These are phyloP conservation scores for Cremastinae sp. DNA, from an alignment of 2,888 invertebrate genomes.

Conservation along the genomic window DNA sequence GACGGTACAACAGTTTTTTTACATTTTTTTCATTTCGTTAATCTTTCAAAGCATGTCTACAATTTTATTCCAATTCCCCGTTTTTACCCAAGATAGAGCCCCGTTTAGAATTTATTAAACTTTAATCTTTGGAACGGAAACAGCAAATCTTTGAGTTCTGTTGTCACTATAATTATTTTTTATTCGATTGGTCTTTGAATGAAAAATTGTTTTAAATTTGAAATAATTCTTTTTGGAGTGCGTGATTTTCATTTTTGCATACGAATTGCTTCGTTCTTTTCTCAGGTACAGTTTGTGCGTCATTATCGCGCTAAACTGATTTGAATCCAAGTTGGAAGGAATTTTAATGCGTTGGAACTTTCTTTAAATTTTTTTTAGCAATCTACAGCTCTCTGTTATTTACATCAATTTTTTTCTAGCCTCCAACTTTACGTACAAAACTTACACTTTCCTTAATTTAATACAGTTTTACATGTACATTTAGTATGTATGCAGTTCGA, in stretches of 20 bases:
- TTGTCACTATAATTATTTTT: not conserved
- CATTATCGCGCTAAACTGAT: slow-evolving; percentile 37
- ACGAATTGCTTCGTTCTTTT: too few species aligned
- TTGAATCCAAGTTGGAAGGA: slow-evolving; percentile 21
- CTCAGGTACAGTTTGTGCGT: slow-evolving; percentile 56
- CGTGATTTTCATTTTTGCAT: too few species aligned
- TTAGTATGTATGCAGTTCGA: slow-evolving; percentile 34
- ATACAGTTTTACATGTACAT: slow-evolving; percentile 10
- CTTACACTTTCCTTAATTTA: slow-evolving; percentile 18
- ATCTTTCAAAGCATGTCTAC: too few species aligned
- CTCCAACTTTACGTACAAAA: slow-evolving; percentile 51
- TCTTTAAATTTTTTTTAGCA: slow-evolving; percentile 26
- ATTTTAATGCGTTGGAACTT: not conserved
- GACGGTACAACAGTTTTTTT: slow-evolving; percentile 43
- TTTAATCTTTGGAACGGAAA: slow-evolving; percentile 23
- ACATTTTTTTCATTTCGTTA: slow-evolving; percentile 1
- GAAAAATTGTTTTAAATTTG: slow-evolving; percentile 37
- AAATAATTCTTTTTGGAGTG: too few species aligned
- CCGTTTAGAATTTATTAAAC: not conserved
- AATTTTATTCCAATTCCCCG: too few species aligned
- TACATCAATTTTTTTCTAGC: slow-evolving; percentile 40
- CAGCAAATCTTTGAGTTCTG: slow-evolving; percentile 28
- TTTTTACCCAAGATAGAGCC: too few species aligned
- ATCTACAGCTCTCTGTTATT: slow-evolving; percentile 30
- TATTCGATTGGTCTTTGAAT: slow-evolving; percentile 3